Conservation (phyloP, 2,888 invertebrate species). For the Eutolmus rufibarbis region DNA sequence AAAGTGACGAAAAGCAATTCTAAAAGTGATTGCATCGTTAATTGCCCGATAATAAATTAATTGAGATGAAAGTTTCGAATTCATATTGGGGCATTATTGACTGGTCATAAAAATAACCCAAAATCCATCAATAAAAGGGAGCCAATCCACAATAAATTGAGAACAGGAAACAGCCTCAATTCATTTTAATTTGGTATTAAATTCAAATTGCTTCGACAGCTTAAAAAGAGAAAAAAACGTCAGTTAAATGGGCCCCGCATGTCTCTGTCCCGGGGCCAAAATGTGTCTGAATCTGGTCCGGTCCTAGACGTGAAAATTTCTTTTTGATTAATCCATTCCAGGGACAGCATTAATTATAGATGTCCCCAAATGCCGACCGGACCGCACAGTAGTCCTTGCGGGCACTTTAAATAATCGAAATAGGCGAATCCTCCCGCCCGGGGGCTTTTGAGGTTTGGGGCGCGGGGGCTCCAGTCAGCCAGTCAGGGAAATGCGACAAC, state of each 20-base stretch:
- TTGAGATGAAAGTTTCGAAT: neutral
- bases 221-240: neutral
- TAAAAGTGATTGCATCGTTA: neutral
- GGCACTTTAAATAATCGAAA: neutral
- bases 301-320: neutral
- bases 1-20: neutral
- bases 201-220: neutral
- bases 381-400: neutral
- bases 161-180: neutral
- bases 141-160: neutral
- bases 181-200: neutral
- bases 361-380: neutral
- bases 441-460: neutral
- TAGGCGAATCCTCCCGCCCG: neutral
- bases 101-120: neutral
- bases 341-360: neutral
- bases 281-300: neutral
- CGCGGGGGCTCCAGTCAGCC: neutral
- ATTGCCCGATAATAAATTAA: neutral
- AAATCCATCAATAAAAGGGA: neutral
- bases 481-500: constrained; percentile 1
- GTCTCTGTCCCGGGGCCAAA: neutral
- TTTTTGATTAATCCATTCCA: neutral
- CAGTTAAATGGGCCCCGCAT: neutral
- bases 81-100: neutral